phyloP scores from a whole-genome alignment of 2,113 vertebrate genomes.

The Pleuronectes platessa region DNA sequence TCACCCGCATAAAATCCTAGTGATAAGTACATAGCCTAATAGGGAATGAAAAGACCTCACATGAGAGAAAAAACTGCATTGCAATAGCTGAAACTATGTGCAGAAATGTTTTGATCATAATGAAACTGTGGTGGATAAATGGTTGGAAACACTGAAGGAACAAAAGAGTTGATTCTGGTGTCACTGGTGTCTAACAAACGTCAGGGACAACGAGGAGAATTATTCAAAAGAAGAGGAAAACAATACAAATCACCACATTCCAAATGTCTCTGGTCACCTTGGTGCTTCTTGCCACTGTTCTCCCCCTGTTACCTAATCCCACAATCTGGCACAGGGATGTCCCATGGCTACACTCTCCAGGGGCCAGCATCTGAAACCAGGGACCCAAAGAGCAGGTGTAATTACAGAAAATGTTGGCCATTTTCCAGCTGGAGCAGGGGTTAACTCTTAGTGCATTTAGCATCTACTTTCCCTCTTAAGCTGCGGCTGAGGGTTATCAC shows the following conservation, averaged over 20 bases:
- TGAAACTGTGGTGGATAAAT: too few species aligned
- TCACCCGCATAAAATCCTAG: too few species aligned
- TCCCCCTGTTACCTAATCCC: conserved; percentile 47
- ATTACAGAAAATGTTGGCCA: conserved; percentile 63
- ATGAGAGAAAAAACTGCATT: too few species aligned
- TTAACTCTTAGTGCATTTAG: conserved; percentile 46
- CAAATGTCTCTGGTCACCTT: not conserved
- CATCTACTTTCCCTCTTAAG: conserved; percentile 28
- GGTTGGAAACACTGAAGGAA: too few species aligned
- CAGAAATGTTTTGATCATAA: too few species aligned
- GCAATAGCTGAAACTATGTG: too few species aligned
- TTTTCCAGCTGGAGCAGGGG: conserved; percentile 38
- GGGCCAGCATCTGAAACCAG: conserved; percentile 50
- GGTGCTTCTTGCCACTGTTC: conserved; percentile 17
- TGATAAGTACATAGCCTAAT: too few species aligned
- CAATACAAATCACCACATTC: not conserved
- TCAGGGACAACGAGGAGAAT: too few species aligned
- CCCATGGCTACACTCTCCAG: conserved; percentile 23
- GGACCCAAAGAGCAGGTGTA: conserved; percentile 64
- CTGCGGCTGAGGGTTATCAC: conserved; percentile 28
- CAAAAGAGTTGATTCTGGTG: too few species aligned
- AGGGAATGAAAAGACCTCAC: too few species aligned
- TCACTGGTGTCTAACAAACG: too few species aligned
- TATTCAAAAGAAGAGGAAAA: not conserved
- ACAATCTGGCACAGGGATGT: conserved; percentile 48